Evolutionary conservation across 2,888 invertebrate genomes (phyloP).

Genomic region (Epirrhoe tristata): DNA sequence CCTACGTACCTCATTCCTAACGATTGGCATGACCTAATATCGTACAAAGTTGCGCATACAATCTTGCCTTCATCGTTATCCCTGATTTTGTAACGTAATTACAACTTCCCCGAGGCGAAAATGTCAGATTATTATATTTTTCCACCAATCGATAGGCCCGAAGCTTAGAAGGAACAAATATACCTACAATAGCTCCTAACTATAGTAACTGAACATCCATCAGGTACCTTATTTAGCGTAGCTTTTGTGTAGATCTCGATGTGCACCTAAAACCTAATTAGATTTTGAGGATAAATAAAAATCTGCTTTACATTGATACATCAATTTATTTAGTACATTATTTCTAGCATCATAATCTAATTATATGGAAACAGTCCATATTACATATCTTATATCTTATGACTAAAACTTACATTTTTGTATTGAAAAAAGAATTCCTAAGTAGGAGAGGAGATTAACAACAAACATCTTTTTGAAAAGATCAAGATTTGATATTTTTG

Average conservation of each 20-base stretch:
- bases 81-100: slow-evolving; percentile 4
- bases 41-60: neutral
- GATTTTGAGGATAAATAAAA: slow-evolving; percentile 5
- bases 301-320: slow-evolving; percentile 44
- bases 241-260: too few relatives aligned
- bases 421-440: slow-evolving; percentile 46
- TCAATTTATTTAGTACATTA: slow-evolving; percentile 66
- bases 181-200: too few relatives aligned
- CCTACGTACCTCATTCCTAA: neutral
- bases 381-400: slow-evolving; percentile 58
- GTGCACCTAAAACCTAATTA: too few relatives aligned
- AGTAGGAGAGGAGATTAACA: slow-evolving; percentile 49
- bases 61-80: slow-evolving; percentile 1
- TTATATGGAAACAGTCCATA: slow-evolving; percentile 61
- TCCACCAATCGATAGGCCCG: neutral
- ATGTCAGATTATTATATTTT: neutral
- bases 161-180: neutral
- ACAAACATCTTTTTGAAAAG: slow-evolving; percentile 17
- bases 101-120: neutral
- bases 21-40: neutral
- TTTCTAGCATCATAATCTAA: slow-evolving; percentile 62
- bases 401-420: slow-evolving; percentile 55
- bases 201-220: too few relatives aligned
- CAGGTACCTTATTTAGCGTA: too few relatives aligned
- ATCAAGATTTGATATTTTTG: slow-evolving; percentile 22